These are phyloP conservation scores for Drosophila buzzatii DNA, from an alignment of 2,888 invertebrate genomes.

Conservation along the genomic window DNA sequence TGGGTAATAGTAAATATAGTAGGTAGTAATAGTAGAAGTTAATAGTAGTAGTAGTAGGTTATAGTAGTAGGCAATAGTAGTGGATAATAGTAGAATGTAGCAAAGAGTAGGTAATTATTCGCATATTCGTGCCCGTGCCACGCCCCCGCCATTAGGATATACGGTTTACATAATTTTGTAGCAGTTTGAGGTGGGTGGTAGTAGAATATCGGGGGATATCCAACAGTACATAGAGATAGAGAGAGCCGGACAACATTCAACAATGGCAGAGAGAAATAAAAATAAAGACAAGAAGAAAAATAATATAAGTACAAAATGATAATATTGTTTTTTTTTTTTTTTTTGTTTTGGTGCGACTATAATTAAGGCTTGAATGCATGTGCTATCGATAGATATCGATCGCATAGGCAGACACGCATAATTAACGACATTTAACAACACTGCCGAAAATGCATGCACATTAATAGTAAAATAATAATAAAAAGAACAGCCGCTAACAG, in stretches of 20 bases:
- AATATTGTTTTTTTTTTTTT: neutral
- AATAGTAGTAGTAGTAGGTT: neutral
- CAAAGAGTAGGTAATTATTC: conserved; percentile 3
- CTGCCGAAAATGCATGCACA: conserved; percentile 31
- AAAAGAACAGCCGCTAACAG: conserved; percentile 9
- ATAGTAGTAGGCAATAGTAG: neutral
- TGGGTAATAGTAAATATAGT: neutral
- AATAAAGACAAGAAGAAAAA: conserved; percentile 10
- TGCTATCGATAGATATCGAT: conserved; percentile 30
- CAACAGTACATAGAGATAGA: conserved; percentile 33
- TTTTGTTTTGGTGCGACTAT: neutral
- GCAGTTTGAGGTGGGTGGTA: neutral
- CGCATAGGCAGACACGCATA: conserved; percentile 10
- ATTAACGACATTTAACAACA: conserved; percentile 21
- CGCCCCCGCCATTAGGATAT: conserved; percentile 5
- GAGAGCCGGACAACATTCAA: conserved; percentile 40
- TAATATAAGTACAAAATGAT: conserved; percentile 7
- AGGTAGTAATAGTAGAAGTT: conserved; percentile 9
- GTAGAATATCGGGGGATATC: conserved; percentile 23
- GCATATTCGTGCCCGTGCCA: conserved; percentile 45
- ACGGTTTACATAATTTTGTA: conserved; percentile 33
- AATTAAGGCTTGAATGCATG: neutral
- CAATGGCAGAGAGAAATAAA: conserved; percentile 12
- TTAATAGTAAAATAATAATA: neutral
- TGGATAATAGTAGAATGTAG: conserved; percentile 8